Evolutionary conservation across 2,888 invertebrate genomes (phyloP).

Genomic region (Rhingia campestris): DNA sequence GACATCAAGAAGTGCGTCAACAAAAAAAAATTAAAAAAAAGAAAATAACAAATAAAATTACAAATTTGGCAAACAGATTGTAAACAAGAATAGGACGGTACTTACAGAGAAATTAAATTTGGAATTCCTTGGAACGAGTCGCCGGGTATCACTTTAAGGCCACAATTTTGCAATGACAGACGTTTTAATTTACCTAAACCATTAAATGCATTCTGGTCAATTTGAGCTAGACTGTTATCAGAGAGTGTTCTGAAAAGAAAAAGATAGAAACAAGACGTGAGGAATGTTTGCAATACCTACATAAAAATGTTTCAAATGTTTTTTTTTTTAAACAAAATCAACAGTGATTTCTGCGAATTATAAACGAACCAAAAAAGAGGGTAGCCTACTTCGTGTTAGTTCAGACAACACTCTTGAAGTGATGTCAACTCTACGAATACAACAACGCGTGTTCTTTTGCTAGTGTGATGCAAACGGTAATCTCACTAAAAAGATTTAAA

Average conservation of each 20-base stretch:
- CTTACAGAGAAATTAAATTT: slow-evolving; percentile 82
- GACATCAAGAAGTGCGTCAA: slow-evolving; percentile 65
- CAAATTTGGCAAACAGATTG: not conserved
- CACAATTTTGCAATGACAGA: slow-evolving; percentile 83
- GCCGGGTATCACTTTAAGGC: slow-evolving; percentile 82
- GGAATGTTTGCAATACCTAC: too few relatives aligned
- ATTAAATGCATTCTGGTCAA: slow-evolving; percentile 87
- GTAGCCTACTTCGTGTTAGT: too few relatives aligned
- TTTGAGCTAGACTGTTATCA: slow-evolving; percentile 88
- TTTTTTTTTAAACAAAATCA: too few relatives aligned
- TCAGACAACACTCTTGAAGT: too few relatives aligned
- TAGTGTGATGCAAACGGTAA: too few relatives aligned
- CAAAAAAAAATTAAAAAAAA: slow-evolving; percentile 42
- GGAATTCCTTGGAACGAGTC: slow-evolving; percentile 81
- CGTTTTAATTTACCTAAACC: slow-evolving; percentile 82
- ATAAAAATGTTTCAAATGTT: too few relatives aligned
- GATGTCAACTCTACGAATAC: too few relatives aligned
- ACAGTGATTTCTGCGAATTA: too few relatives aligned
- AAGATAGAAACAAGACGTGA: not conserved
- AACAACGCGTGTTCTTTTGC: too few relatives aligned
- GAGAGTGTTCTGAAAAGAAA: slow-evolving; percentile 85
- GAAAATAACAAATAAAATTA: slow-evolving; percentile 15
- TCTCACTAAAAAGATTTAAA: too few relatives aligned
- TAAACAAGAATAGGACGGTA: slow-evolving; percentile 63
- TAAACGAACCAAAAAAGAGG: too few relatives aligned